A percentile compares a stretch with the other conserved stretches of the same genome.
These are phyloP conservation scores for Pterocles orientalis DNA, from an alignment of 2,113 vertebrate species.

Conservation along the genomic window DNA sequence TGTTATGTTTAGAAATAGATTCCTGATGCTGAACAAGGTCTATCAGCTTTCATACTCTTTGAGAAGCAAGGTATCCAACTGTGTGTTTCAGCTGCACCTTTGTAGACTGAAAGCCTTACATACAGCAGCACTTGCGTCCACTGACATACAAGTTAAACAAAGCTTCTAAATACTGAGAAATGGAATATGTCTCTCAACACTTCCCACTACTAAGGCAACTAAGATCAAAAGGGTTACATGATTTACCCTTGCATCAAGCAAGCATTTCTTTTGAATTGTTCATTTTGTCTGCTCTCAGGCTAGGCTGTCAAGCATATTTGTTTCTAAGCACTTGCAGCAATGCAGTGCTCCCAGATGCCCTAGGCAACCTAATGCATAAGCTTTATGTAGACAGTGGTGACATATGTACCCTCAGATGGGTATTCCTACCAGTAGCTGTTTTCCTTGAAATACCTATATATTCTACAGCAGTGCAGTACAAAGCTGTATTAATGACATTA, in stretches of 20 bases:
- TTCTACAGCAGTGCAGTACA: not conserved
- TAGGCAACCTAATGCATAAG: not conserved
- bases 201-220: not conserved
- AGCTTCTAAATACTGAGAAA: not conserved
- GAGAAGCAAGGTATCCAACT: not conserved
- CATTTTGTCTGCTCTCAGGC: not conserved
- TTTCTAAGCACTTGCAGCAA: not conserved
- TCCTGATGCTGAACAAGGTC: not conserved
- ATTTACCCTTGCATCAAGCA: not conserved
- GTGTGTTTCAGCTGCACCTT: not conserved
- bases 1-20: not conserved
- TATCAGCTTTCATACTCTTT: not conserved
- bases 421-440: not conserved
- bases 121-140: not conserved
- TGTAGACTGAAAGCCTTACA: not conserved
- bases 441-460: not conserved
- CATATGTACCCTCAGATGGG: not conserved
- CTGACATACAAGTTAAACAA: not conserved
- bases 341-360: not conserved
- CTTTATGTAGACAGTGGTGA: not conserved
- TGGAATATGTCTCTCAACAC: not conserved
- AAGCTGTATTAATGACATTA: not conserved
- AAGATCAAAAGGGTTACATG: not conserved
- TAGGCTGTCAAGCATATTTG: not conserved
- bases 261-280: not conserved